Evolutionary conservation across 2,113 vertebrate genomes (phyloP).

Genomic region (Campylomormyrus numenius): DNA sequence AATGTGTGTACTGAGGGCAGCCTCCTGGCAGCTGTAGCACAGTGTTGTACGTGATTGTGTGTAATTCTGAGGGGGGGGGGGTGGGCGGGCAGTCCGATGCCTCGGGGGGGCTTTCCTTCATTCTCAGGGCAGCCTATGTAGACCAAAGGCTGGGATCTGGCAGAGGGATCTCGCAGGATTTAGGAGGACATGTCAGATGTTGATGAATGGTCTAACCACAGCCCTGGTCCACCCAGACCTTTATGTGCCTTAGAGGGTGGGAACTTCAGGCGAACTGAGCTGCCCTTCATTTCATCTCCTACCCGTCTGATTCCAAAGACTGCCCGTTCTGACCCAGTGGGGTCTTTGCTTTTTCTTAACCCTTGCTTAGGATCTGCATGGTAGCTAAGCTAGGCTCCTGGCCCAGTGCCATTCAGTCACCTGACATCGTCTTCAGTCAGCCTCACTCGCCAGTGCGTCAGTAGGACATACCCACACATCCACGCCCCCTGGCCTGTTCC

Average conservation of each 20-base stretch:
- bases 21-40: neutral
- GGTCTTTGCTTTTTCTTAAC: neutral
- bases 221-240: constrained; percentile 47
- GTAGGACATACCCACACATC: neutral
- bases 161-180: neutral
- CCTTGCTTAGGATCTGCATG: neutral
- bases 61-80: too few species aligned
- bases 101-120: neutral
- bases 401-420: neutral
- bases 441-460: neutral
- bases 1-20: neutral
- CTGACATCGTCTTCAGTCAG: neutral
- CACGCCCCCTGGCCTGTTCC: too few species aligned
- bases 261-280: constrained; percentile 33
- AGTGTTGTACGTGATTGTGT: neutral
- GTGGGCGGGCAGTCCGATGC: too few species aligned
- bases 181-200: constrained; percentile 31
- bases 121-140: neutral
- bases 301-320: constrained; percentile 17
- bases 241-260: constrained; percentile 51
- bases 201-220: constrained; percentile 36
- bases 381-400: neutral
- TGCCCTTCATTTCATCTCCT: constrained; percentile 29
- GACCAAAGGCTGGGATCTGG: constrained; percentile 12
- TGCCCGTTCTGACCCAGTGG: neutral